Base-by-base conservation (phyloP, 2,888 invertebrate species). In the Rosalia funebris region DNA sequence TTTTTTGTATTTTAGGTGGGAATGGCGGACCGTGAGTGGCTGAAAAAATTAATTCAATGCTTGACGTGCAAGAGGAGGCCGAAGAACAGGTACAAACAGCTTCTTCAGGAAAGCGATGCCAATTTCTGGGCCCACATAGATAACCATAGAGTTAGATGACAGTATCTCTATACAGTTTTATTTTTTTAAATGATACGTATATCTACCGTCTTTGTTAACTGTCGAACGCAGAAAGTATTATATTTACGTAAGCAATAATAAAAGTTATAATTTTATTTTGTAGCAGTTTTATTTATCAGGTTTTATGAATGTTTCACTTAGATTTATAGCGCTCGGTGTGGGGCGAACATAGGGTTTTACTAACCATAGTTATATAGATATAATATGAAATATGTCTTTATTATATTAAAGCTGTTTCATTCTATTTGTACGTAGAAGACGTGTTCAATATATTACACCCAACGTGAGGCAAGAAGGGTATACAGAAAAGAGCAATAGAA, bases 11-110 rank as follows among this genome's bases (percentile, higher is more conserved):
- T 71, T 59, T 54, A 78, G 77, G 52, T 63, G 14, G 71, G 66
- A 16, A 68, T 80, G n/a, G 72, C 71, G 14, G 78, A 79, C 58
- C 65, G 72, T 15, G 45, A 59, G 36, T 80, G 79, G 78, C 65
- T 81, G 31, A 78, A 77, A 63, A 73, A 66, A 44, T 20, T 76
- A 1, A 62, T 77, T 1, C 78, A 79, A 56, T 74, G 69, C 34
- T 20, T 81, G n/a, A 72, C 52, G 3, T 67, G 78, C 17, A 80
- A 80, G 56, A 73, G 48, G 25, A 50, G 57, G 44, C 76, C 80
- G n/a, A 79, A 77, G 63, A 81, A 78, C 68, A 76, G 74, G 47
- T 81, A 78, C 63, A 81, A 80, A 62, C 14, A 66, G 47, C 59
- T 78, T 19, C 57, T 75, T 17, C 62, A 68, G 46, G 69, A 72